Evolutionary conservation across 2,113 vertebrate species (phyloP), one percentile per base, ranked within the genome.

Genomic region (Chaenogobius annularis): DNA sequence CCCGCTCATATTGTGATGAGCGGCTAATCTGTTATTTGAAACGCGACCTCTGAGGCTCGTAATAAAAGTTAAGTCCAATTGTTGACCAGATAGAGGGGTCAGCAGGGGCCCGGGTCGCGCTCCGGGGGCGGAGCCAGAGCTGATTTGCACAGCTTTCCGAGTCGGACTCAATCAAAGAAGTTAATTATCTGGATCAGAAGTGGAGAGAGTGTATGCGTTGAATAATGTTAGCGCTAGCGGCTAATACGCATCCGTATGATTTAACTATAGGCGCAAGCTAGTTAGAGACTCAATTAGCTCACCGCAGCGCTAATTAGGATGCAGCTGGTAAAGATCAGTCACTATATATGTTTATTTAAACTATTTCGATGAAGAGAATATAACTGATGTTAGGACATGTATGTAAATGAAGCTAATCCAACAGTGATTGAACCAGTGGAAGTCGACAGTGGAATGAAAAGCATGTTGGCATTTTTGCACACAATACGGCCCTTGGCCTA

Each of bases 1-100:
- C 95, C 94, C 93, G 94, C 95, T n/a, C 95, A 96, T 96, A 95
- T 95, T 96, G 94, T 95, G 95, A 97, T 95, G 96, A 96, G 95
- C 91, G 89, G 94, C 94, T 97, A 96, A 96, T 98, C 94, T 96
- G 95, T 94, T 93, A 95, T 96, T 96, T 96, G 94, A 95, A 95
- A 94, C 93, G 93, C 93, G 93, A 95, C 94, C 94, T 87, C 88
- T 54, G 79, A 40, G 22, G 66, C 74, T 78, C 59, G 70, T 88
- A 78, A 89, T 89, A 79, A 90, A 86, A 88, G 80, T 82, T 76
- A 77, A 84, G 81, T 77, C 72, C 73, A 80, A 86, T 88, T 84
- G 85, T 85, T 84, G 75, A 75, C 70, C 74, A 48, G 55, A 55
- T 15, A 69, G 74, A 52, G 2, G 14, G 23, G 74, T 78, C 70